Evolutionary conservation across 2,797 vertebrate genomes (phyloP).

Genomic region (Typhlichthys subterraneus): DNA sequence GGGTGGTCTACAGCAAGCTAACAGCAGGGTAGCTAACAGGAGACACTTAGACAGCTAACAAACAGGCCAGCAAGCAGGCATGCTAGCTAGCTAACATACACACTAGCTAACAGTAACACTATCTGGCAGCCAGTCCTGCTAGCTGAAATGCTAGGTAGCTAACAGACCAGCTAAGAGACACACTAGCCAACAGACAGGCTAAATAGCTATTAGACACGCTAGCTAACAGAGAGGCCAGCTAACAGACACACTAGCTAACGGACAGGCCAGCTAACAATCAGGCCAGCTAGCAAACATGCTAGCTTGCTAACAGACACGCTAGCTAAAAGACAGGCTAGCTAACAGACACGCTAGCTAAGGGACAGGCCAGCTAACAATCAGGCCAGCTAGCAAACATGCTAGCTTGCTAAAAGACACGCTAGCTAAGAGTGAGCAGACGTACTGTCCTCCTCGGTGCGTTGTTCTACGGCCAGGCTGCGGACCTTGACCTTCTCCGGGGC

Average conservation of each 20-base stretch:
- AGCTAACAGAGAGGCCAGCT: neutral
- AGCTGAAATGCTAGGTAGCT: too few species aligned
- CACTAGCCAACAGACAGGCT: too few species aligned
- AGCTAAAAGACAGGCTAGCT: too few species aligned
- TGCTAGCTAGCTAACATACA: neutral
- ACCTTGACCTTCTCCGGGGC: slow-evolving; percentile 91
- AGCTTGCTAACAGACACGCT: neutral
- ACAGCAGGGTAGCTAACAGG: neutral
- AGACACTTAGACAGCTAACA: neutral
- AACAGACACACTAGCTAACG: neutral
- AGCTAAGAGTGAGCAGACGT: slow-evolving; percentile 63
- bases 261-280: too few species aligned
- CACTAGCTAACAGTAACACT: neutral
- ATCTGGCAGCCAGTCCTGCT: neutral
- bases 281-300: neutral
- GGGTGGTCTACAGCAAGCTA: too few species aligned
- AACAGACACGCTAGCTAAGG: neutral
- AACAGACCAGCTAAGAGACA: neutral
- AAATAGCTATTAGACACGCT: too few species aligned
- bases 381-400: neutral
- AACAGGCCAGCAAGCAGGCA: too few species aligned
- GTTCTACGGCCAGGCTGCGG: slow-evolving; percentile 88
- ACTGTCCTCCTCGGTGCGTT: slow-evolving; percentile 96
- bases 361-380: too few species aligned
- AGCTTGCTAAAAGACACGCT: neutral